Percentiles rank a stretch among this genome's conserved stretches.
Conservation (phyloP, 2,888 invertebrate species). For the Noctua janthina region DNA sequence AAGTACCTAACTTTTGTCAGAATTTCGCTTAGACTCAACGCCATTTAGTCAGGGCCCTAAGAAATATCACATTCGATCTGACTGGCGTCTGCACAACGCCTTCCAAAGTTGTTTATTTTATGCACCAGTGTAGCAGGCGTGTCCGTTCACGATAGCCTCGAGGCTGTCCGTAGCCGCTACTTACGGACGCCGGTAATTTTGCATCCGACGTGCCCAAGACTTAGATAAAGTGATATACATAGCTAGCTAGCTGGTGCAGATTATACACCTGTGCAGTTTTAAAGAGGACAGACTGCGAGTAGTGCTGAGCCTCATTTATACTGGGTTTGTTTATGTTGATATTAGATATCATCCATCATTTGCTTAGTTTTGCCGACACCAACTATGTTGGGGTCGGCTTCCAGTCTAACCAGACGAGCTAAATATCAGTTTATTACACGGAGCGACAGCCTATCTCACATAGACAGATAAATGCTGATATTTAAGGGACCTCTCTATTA, state of each 20-base stretch:
- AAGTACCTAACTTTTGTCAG: neutral
- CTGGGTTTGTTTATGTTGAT: neutral
- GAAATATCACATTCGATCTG: constrained; percentile 33
- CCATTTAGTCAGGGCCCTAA: constrained; percentile 2
- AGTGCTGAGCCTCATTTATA: neutral
- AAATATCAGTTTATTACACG: neutral
- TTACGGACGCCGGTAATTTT: constrained; percentile 68
- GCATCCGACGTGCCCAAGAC: constrained; percentile 62
- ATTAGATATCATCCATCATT: neutral
- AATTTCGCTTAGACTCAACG: neutral
- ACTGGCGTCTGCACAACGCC: constrained; percentile 50
- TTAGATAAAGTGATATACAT: constrained; percentile 60
- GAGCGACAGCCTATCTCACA: neutral
- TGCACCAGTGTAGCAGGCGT: constrained; percentile 75
- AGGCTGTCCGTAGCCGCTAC: constrained; percentile 78
- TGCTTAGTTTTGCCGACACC: neutral
- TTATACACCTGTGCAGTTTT: constrained; percentile 62
- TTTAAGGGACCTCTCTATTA: too few species aligned
- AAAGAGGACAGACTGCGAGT: constrained; percentile 44
- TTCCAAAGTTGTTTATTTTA: constrained; percentile 72
- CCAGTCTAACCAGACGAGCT: neutral
- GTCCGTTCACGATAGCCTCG: constrained; percentile 81
- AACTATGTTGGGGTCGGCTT: neutral
- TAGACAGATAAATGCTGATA: too few species aligned
- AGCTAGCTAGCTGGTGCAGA: constrained; percentile 49